Conservation (phyloP, 2,797 vertebrate species). For the Glyptemys insculpta region DNA sequence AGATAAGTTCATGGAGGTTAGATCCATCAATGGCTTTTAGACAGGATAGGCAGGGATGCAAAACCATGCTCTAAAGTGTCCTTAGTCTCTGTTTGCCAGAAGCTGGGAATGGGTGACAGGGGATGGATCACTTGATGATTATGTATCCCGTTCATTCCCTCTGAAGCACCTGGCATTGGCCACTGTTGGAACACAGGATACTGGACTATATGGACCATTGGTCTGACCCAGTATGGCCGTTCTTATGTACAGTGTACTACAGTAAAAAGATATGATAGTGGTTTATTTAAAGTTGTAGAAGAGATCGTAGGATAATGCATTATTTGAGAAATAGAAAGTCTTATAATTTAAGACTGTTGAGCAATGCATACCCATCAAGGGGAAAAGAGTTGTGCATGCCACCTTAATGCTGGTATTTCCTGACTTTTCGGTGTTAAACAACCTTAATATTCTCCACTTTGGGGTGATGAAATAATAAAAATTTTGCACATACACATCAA, state of each 20-base stretch:
- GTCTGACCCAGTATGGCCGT: too few relatives aligned
- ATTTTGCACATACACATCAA: accelerated
- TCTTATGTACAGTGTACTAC: neutral
- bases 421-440: neutral
- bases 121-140: too few relatives aligned
- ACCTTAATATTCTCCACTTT: accelerated
- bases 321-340: neutral
- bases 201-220: too few relatives aligned
- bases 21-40: too few relatives aligned
- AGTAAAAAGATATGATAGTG: neutral
- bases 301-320: neutral
- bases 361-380: neutral
- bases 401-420: neutral
- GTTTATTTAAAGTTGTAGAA: neutral
- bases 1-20: too few relatives aligned
- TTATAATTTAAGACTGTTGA: neutral
- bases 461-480: neutral
- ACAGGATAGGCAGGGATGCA: too few relatives aligned
- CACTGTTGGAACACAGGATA: too few relatives aligned
- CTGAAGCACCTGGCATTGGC: too few relatives aligned
- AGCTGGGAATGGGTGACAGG: too few relatives aligned
- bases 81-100: too few relatives aligned
- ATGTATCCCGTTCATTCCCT: too few relatives aligned
- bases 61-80: too few relatives aligned
- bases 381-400: neutral